Evolutionary conservation across 1,140 invertebrate genomes (phyloP).

Genomic region (Caerostris extrusa): DNA sequence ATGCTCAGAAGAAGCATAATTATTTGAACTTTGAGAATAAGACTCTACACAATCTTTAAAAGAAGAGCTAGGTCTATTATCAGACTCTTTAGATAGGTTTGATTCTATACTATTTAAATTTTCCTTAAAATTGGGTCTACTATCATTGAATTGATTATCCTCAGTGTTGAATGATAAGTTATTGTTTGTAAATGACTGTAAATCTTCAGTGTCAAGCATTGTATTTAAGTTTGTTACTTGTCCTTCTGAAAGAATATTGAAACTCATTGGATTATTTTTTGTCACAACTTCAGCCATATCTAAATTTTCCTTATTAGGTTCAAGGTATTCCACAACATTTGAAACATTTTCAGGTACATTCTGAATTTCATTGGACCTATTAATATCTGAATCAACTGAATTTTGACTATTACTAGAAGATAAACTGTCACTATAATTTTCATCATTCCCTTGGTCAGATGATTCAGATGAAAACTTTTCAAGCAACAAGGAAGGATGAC

Average conservation of each 20-base stretch:
- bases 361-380: not conserved
- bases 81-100: not conserved
- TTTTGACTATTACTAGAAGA: not conserved
- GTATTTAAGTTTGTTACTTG: not conserved
- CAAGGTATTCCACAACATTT: not conserved
- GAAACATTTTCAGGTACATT: not conserved
- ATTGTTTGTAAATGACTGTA: not conserved
- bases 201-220: not conserved
- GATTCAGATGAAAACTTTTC: slow-evolving; percentile 26
- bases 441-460: not conserved
- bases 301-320: not conserved
- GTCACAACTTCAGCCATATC: not conserved
- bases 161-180: not conserved
- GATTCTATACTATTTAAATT: too few species aligned
- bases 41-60: not conserved
- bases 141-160: too few species aligned
- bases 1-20: not conserved
- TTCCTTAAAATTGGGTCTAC: too few species aligned
- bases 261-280: not conserved
- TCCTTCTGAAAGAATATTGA: not conserved
- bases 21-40: not conserved
- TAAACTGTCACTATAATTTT: not conserved
- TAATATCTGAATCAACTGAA: not conserved
- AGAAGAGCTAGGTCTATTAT: not conserved
- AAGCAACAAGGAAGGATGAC: slow-evolving; percentile 21